These are phyloP conservation scores for Allacma fusca DNA, from an alignment of 2,888 invertebrate genomes.

Conservation along the genomic window DNA sequence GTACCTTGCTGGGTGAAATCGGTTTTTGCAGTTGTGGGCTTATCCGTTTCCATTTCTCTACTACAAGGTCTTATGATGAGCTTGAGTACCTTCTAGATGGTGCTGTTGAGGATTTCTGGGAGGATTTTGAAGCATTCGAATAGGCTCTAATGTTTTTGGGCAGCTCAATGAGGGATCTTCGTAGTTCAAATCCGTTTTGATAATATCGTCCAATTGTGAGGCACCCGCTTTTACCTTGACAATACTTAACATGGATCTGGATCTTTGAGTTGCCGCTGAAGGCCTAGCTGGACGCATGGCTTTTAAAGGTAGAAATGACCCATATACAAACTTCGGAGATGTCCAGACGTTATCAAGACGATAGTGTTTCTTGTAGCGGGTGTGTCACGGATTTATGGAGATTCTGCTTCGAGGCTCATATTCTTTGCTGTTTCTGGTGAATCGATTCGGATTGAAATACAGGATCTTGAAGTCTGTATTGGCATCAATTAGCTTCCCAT, in stretches of 20 bases:
- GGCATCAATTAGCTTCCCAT: not conserved
- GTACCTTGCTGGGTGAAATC: not conserved
- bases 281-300: not conserved
- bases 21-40: no score
- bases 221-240: not conserved
- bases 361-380: not conserved
- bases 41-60: not conserved
- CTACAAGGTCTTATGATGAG: not conserved
- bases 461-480: not conserved
- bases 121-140: not conserved
- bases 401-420: not conserved
- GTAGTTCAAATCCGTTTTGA: constrained; percentile 19
- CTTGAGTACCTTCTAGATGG: not conserved
- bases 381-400: not conserved
- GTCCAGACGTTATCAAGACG: constrained; percentile 27
- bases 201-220: constrained; percentile 1
- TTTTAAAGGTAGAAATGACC: not conserved
- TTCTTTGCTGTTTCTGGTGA: not conserved
- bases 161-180: constrained; percentile 29
- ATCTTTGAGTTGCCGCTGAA: not conserved
- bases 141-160: not conserved
- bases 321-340: not conserved
- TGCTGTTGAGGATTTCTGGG: not conserved
- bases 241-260: not conserved
- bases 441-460: not conserved